Percentiles rank a stretch among this genome's conserved stretches.
Evolutionary conservation across 2,888 invertebrate species (phyloP).

Genomic region (Lysandra coridon): DNA sequence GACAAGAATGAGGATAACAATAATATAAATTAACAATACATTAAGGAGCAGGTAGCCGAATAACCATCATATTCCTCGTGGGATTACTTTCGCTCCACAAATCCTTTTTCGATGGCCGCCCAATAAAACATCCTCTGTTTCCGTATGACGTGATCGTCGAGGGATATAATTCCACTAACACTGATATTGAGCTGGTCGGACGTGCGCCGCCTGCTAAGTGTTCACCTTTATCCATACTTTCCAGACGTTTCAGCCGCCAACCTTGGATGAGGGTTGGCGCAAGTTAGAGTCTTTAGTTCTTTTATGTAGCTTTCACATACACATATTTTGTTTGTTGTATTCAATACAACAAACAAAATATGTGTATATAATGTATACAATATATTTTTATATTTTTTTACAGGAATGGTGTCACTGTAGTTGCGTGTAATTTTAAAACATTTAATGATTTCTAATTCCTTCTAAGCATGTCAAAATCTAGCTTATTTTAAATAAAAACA

Average conservation of each 20-base stretch:
- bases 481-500: too few species aligned
- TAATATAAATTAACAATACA: neutral
- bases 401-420: too few species aligned
- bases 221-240: slow-evolving; percentile 67
- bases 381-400: too few species aligned
- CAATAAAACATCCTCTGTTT: slow-evolving; percentile 17
- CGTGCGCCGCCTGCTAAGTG: slow-evolving; percentile 49
- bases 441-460: too few species aligned
- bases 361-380: too few species aligned
- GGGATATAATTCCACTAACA: slow-evolving; percentile 29
- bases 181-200: slow-evolving; percentile 36
- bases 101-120: slow-evolving; percentile 21
- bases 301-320: too few species aligned
- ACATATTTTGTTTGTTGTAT: too few species aligned
- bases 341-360: too few species aligned
- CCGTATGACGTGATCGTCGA: slow-evolving; percentile 27
- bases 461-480: too few species aligned
- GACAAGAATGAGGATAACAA: neutral
- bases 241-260: slow-evolving; percentile 57
- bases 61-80: neutral
- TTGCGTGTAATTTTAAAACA: too few species aligned
- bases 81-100: slow-evolving; percentile 4
- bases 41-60: neutral
- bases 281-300: slow-evolving; percentile 36
- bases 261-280: slow-evolving; percentile 40